Percentiles rank a stretch among this genome's conserved stretches.
Evolutionary conservation across 2,888 invertebrate species (phyloP).

Genomic region (Steinernema scapterisci): DNA sequence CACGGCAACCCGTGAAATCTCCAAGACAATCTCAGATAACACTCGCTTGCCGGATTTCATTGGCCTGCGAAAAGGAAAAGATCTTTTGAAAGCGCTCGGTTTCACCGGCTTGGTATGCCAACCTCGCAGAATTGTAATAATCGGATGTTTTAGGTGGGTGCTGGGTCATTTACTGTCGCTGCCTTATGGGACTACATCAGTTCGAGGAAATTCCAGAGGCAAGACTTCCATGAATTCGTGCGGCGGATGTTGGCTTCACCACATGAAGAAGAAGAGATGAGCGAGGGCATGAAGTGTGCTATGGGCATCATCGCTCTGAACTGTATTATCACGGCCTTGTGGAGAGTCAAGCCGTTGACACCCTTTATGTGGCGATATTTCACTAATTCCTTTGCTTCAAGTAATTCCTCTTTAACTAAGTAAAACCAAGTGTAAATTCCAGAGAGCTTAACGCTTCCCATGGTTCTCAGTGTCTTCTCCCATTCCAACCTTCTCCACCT

Average conservation of each 20-base stretch:
- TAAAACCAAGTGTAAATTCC: conserved; percentile 39
- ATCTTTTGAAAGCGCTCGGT: conserved; percentile 42
- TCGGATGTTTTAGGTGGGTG: conserved; percentile 30
- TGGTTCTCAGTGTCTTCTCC: conserved; percentile 92
- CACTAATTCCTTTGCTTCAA: conserved; percentile 61
- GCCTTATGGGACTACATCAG: conserved; percentile 13
- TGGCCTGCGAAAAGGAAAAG: neutral
- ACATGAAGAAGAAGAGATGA: conserved; percentile 9
- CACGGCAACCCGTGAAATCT: neutral
- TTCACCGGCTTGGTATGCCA: conserved; percentile 51
- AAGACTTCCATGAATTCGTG: conserved; percentile 2
- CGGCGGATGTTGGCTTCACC: neutral
- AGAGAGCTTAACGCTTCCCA: conserved; percentile 82
- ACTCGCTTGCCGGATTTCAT: conserved; percentile 9
- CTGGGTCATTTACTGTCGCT: conserved; percentile 31
- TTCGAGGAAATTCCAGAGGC: neutral
- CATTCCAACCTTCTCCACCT: conserved; percentile 86
- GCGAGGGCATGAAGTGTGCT: conserved; percentile 49
- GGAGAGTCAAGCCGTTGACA: conserved; percentile 43
- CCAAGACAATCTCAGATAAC: neutral
- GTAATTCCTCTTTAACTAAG: conserved; percentile 39
- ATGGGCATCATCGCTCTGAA: conserved; percentile 36
- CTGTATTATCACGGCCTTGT: neutral
- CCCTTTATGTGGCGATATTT: conserved; percentile 63
- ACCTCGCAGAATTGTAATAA: conserved; percentile 1